Base-by-base conservation (phyloP, 2,113 vertebrate species). In the Oncorhynchus gorbuscha region DNA sequence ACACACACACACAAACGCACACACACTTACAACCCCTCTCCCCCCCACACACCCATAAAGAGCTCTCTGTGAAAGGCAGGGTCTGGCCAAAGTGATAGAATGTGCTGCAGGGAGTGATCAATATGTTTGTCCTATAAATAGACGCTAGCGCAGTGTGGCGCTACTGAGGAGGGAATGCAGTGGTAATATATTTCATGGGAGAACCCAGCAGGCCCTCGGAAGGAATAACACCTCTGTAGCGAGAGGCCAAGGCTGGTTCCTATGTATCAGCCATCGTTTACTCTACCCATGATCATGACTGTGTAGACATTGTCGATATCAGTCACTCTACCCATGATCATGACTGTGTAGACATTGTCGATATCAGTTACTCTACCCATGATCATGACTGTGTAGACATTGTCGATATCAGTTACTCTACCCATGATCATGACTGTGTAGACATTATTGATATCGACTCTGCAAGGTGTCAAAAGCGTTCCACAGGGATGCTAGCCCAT, bases 81-180 rank as follows among this genome's bases (percentile, higher is more conserved):
- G 65, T 24, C 75, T n/a, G 81, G 88, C 85, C 87, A 87, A 74
- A 77, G 81, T 90, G 89, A 90, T 85, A 80, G 83, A 91, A 79
- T 80, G 83, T 88, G 87, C 85, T 89, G 89, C 88, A 87, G 88
- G 65, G 87, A 51, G 74, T 92, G 91, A 92, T 93, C 91, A 91
- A 93, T 93, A 93, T 91, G 91, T 93, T 92, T 92, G 89, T 82
- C 86, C 92, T 92, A 91, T 92, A 91, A 93, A 93, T 90, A 91
- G 91, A 89, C 78, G 0, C 32, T 83, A 89, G 85, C 78, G 86
- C 85, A 83, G 84, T 89, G 82, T 91, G 88, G 83, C 75, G 81
- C 87, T 90, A 87, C 85, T 85, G 88, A 84, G 85, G 86, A 83
- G 81, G 85, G 13, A 84, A 87, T 87, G 88, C 88, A 83, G 86